phyloP scores from a whole-genome alignment of 1,140 invertebrate genomes.

The Drosophila leontia region DNA sequence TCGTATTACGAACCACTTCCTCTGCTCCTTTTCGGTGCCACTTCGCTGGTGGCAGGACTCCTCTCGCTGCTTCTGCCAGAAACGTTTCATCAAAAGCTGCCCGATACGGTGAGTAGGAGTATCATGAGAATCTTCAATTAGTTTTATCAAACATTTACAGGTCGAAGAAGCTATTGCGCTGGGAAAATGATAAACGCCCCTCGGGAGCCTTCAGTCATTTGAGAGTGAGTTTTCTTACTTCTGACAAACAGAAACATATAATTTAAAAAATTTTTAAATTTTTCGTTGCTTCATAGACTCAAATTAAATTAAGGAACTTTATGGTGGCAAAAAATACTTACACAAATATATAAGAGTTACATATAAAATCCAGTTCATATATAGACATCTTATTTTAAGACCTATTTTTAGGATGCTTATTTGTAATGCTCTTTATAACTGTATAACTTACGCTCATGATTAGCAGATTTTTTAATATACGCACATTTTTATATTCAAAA shows the following conservation, averaged over 20 bases:
- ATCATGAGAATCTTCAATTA: background rate
- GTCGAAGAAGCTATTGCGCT: conserved; percentile 66
- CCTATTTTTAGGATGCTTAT: background rate
- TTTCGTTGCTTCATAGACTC: background rate
- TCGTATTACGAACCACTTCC: conserved; percentile 86
- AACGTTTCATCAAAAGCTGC: conserved; percentile 87
- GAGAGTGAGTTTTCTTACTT: background rate
- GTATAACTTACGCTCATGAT: background rate
- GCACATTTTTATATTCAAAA: background rate
- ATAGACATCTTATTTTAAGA: background rate
- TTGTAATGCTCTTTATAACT: background rate
- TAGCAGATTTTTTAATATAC: background rate
- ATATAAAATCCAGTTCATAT: background rate
- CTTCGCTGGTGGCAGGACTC: conserved; percentile 86
- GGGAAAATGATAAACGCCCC: conserved; percentile 24
- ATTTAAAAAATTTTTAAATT: too few relatives aligned
- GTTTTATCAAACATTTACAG: conserved; percentile 10
- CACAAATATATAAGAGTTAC: background rate
- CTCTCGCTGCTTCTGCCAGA: conserved; percentile 87
- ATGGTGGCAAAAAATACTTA: background rate
- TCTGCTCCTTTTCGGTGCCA: conserved; percentile 86
- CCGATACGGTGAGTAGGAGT: conserved; percentile 85
- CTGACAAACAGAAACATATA: background rate
- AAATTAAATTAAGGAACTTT: background rate
- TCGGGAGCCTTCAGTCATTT: background rate